Evolutionary conservation across 2,797 vertebrate genomes (phyloP).

Genomic region (Linurgus olivaceus): DNA sequence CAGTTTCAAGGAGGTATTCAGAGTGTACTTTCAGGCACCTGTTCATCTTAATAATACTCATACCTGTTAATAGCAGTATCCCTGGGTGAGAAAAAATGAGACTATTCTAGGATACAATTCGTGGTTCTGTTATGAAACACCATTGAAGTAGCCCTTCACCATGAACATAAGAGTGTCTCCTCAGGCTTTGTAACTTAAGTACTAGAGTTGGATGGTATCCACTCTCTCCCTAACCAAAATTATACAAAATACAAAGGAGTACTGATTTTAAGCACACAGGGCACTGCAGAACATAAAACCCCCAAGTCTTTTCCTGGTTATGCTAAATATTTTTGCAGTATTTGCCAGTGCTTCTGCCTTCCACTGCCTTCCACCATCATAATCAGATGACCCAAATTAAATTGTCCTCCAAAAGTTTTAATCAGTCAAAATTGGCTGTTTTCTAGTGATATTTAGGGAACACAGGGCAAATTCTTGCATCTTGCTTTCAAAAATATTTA

Average conservation of each 20-base stretch:
- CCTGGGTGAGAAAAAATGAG: not conserved
- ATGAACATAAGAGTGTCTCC: not conserved
- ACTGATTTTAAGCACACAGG: not conserved
- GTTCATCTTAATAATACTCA: not conserved
- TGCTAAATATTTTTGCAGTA: not conserved
- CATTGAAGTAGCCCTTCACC: not conserved
- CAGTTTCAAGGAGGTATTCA: not conserved
- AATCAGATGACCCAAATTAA: not conserved
- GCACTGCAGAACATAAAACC: not conserved
- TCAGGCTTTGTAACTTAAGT: not conserved
- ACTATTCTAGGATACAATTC: not conserved
- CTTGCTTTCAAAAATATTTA: not conserved
- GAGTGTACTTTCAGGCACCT: not conserved
- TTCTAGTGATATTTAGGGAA: not conserved
- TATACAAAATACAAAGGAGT: not conserved
- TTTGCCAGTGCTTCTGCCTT: not conserved
- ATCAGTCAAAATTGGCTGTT: not conserved
- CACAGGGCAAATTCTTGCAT: not conserved
- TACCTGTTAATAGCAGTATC: not conserved
- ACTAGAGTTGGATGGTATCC: not conserved
- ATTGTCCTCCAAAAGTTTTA: not conserved
- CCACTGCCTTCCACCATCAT: not conserved
- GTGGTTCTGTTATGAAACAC: not conserved
- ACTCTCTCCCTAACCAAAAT: not conserved
- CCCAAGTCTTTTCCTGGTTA: not conserved